Evolutionary conservation across 2,113 vertebrate genomes (phyloP).

Genomic region (Chlamydotis undulata): DNA sequence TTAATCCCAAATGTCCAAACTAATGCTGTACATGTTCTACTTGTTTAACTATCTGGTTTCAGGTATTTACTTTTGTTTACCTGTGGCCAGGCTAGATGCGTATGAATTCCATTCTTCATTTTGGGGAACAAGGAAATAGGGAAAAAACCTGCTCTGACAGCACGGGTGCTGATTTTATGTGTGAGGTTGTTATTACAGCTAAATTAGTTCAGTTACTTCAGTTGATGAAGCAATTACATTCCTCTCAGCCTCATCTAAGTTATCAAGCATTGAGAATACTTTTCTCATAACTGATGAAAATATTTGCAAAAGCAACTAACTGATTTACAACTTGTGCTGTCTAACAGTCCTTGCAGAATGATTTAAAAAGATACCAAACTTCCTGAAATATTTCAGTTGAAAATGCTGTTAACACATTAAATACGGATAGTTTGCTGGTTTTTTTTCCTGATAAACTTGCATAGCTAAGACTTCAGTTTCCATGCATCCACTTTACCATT

Average conservation of each 20-base stretch:
- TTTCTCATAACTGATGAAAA: neutral
- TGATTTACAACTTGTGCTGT: neutral
- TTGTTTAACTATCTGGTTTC: neutral
- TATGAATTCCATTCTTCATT: neutral
- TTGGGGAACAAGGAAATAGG: neutral
- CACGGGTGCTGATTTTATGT: neutral
- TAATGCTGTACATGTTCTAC: neutral
- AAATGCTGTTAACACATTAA: neutral
- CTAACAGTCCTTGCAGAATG: neutral
- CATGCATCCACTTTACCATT: neutral
- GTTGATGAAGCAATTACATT: conserved; percentile 8
- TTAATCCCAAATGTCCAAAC: neutral
- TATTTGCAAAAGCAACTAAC: neutral
- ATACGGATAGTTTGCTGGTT: neutral
- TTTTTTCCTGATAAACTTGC: neutral
- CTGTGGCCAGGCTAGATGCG: neutral
- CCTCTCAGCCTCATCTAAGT: neutral
- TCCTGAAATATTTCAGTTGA: neutral
- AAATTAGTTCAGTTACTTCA: neutral
- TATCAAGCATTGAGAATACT: conserved; percentile 13
- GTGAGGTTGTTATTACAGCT: neutral
- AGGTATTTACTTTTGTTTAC: neutral
- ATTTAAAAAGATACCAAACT: neutral
- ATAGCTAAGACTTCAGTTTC: neutral
- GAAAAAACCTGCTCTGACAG: neutral